phyloP scores from a whole-genome alignment of 1,140 invertebrate genomes.

The Bombus polaris region DNA sequence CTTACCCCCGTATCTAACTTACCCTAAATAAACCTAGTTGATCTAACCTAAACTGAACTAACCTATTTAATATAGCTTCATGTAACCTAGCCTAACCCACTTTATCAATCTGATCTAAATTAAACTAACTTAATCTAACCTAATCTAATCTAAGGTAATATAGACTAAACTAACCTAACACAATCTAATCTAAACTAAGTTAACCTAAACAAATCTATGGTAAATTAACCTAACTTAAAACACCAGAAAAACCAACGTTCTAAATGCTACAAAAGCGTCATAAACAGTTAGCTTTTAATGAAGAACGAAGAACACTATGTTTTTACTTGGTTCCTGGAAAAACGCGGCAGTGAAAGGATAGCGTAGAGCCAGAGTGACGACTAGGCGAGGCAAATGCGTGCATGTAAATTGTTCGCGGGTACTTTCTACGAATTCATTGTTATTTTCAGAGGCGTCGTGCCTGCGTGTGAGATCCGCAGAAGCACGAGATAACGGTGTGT shows the following conservation, averaged over 20 bases:
- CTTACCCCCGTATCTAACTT: too few relatives aligned
- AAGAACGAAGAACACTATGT: not conserved
- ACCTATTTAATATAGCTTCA: too few relatives aligned
- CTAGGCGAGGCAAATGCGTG: not conserved
- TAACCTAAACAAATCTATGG: too few relatives aligned
- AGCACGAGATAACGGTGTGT: constrained; percentile 29
- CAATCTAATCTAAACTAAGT: not conserved
- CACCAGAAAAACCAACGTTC: too few relatives aligned
- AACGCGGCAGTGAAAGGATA: constrained; percentile 12
- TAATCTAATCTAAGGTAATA: too few relatives aligned
- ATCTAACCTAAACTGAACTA: not conserved
- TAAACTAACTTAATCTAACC: not conserved
- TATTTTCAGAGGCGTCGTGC: constrained; percentile 23
- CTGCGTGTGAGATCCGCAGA: constrained; percentile 8
- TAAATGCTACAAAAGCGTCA: not conserved
- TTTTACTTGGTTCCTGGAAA: not conserved
- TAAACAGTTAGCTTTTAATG: not conserved
- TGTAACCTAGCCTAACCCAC: not conserved
- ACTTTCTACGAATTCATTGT: constrained; percentile 55
- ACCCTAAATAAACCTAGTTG: too few relatives aligned
- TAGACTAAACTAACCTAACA: not conserved
- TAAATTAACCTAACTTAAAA: too few relatives aligned
- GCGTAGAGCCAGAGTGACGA: not conserved
- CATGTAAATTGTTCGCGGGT: constrained; percentile 25
- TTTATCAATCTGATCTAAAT: too few relatives aligned